Conservation (phyloP, 2,797 vertebrate species). For the Gallinago nigripennis region DNA sequence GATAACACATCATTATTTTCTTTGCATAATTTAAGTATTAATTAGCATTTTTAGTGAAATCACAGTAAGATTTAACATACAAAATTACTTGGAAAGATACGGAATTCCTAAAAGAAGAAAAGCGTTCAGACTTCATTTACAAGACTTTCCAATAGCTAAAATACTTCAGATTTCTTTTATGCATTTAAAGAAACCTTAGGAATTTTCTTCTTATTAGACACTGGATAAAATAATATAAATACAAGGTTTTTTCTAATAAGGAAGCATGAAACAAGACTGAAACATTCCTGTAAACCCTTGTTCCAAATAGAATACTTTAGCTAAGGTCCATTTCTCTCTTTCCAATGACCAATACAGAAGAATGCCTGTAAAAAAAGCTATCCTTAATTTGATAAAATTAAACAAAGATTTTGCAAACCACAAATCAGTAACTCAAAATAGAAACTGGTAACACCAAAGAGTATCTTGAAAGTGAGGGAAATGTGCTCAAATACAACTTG, state of each 20-base stretch:
- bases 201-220: background rate
- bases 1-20: background rate
- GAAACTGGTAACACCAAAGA: background rate
- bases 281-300: background rate
- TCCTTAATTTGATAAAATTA: background rate
- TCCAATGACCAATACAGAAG: background rate
- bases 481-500: background rate
- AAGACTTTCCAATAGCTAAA: background rate
- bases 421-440: background rate
- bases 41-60: background rate
- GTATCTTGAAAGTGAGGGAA: background rate
- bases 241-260: background rate
- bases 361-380: background rate
- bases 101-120: background rate
- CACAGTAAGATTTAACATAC: background rate
- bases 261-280: background rate
- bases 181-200: background rate
- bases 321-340: background rate
- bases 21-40: background rate
- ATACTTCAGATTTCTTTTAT: background rate
- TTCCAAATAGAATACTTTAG: background rate
- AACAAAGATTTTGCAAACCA: background rate
- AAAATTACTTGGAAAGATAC: background rate
- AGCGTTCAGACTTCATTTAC: background rate
- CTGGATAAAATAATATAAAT: background rate